Evolutionary conservation across 2,797 vertebrate species (phyloP).

Genomic region (Momotus momota): DNA sequence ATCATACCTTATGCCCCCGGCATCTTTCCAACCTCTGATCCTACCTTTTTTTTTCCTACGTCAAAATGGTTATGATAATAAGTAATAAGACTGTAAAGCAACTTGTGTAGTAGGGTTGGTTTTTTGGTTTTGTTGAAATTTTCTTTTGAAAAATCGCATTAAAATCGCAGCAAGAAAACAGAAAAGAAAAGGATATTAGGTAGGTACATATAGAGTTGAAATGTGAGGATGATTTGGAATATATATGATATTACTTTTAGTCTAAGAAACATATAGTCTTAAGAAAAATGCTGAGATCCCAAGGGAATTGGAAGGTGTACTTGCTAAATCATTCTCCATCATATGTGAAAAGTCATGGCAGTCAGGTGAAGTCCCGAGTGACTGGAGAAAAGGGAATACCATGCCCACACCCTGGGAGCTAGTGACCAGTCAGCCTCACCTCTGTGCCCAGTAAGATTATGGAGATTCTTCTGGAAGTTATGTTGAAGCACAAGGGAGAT

Average conservation of each 20-base stretch:
- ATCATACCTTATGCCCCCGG: background rate
- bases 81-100: background rate
- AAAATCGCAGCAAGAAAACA: background rate
- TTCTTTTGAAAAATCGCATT: background rate
- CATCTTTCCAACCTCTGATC: background rate
- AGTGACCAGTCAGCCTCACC: background rate
- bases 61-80: background rate
- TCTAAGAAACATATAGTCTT: background rate
- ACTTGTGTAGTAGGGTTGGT: background rate
- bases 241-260: background rate
- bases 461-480: background rate
- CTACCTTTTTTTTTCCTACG: background rate
- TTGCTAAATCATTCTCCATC: background rate
- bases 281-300: background rate
- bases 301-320: background rate
- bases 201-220: background rate
- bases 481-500: background rate
- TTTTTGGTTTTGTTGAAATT: background rate
- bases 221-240: background rate
- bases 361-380: accelerated
- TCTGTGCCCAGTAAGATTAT: background rate
- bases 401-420: background rate
- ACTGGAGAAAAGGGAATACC: background rate
- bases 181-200: background rate
- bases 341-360: background rate